These are phyloP conservation scores for Dione vanillae DNA, from an alignment of 2,888 invertebrate species.

Conservation along the genomic window DNA sequence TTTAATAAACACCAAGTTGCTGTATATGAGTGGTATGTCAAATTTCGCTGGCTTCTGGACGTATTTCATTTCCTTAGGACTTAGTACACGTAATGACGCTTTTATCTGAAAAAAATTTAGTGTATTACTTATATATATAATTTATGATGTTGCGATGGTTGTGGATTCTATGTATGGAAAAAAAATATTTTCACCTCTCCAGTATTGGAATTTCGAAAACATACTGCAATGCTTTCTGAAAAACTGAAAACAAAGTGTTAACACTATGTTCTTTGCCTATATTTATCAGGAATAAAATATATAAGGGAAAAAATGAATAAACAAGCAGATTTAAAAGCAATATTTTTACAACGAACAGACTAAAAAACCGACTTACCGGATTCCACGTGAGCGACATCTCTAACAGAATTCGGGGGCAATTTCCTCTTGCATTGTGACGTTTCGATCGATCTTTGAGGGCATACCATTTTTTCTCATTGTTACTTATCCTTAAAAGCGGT, in stretches of 20 bases:
- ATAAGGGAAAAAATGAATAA: not conserved
- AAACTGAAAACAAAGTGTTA: not conserved
- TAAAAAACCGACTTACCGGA: constrained; percentile 63
- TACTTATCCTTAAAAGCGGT: constrained; percentile 70
- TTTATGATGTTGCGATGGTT: not conserved
- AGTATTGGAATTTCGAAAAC: not conserved
- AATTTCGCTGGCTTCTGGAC: constrained; percentile 71
- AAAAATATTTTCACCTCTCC: not conserved
- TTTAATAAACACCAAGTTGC: constrained; percentile 72
- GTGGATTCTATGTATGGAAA: not conserved
- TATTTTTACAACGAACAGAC: not conserved
- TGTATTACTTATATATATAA: too few species aligned
- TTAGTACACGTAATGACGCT: constrained; percentile 71
- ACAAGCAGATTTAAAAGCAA: not conserved
- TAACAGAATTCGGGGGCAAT: constrained; percentile 70
- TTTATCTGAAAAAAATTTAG: constrained; percentile 65
- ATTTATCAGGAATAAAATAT: not conserved
- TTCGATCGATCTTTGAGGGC: constrained; percentile 70
- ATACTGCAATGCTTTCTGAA: not conserved
- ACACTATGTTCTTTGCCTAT: not conserved
- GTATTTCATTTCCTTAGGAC: constrained; percentile 74
- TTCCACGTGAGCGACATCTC: constrained; percentile 79
- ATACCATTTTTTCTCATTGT: constrained; percentile 76
- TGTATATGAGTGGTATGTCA: constrained; percentile 75
- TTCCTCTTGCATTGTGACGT: constrained; percentile 66